Percentiles rank a stretch among this genome's conserved stretches.
These are phyloP conservation scores for Oreochromis grahami DNA, from an alignment of 2,797 vertebrate genomes.

Conservation along the genomic window DNA sequence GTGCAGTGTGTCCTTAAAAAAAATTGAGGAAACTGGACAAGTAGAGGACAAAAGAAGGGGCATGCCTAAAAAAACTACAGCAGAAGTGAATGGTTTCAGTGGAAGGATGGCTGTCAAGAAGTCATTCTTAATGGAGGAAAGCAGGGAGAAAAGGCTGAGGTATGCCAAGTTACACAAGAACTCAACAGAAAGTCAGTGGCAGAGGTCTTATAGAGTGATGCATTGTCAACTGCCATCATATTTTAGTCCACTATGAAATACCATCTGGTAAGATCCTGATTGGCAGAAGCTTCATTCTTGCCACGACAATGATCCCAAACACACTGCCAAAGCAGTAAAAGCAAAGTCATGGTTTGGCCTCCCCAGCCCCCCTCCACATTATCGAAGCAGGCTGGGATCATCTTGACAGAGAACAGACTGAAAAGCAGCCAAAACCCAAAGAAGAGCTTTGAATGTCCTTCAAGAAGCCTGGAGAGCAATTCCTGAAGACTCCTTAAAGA, in stretches of 20 bases:
- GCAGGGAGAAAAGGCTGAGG: neutral
- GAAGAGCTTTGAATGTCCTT: neutral
- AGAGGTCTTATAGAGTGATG: neutral
- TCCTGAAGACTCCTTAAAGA: neutral
- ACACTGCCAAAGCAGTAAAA: neutral
- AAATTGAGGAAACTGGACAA: no score
- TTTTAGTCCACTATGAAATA: neutral
- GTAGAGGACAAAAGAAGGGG: no score
- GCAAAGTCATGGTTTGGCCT: neutral
- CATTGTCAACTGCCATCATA: neutral
- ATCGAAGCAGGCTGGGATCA: neutral
- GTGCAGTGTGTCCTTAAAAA: no score
- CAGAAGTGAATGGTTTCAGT: neutral
- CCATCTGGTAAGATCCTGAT: neutral
- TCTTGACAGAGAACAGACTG: neutral
- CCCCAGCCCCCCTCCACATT: neutral
- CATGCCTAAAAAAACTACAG: neutral
- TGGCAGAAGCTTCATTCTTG: neutral
- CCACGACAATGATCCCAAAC: neutral
- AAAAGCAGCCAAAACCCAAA: neutral
- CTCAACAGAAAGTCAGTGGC: neutral
- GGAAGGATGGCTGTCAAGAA: neutral
- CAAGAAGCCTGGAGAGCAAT: neutral
- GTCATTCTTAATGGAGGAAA: neutral
- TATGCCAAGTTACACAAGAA: neutral